Conservation (phyloP, 2,113 vertebrate genomes). For the Dryoscopus gambensis region DNA sequence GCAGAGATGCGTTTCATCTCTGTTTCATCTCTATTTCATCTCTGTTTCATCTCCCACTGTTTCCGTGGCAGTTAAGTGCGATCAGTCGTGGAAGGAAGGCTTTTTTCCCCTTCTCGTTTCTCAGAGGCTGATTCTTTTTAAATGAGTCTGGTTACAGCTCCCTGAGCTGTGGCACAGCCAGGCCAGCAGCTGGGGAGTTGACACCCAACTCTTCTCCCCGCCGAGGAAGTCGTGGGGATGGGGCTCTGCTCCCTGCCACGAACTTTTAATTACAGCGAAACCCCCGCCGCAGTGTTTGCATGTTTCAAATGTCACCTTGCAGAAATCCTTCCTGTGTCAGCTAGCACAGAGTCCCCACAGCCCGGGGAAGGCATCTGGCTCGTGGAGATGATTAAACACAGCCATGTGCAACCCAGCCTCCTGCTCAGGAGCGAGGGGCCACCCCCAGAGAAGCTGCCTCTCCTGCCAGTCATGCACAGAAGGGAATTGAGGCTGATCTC, state of each 20-base stretch:
- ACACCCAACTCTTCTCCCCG: neutral
- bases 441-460: neutral
- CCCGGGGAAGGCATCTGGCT: neutral
- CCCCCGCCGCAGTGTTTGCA: neutral
- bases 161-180: neutral
- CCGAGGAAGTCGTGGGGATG: fast-evolving
- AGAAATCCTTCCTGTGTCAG: neutral
- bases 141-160: neutral
- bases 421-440: neutral
- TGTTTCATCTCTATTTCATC: neutral
- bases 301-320: neutral
- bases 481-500: neutral
- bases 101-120: neutral
- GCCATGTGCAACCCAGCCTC: neutral
- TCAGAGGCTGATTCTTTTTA: neutral
- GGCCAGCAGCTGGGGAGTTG: neutral
- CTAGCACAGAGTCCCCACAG: neutral
- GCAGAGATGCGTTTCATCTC: neutral
- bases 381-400: neutral
- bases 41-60: neutral
- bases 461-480: fast-evolving
- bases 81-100: neutral
- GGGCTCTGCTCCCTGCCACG: neutral
- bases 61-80: neutral
- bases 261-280: neutral